Conservation (phyloP, 2,797 vertebrate genomes). For the Hypotaenidia okinawae region DNA sequence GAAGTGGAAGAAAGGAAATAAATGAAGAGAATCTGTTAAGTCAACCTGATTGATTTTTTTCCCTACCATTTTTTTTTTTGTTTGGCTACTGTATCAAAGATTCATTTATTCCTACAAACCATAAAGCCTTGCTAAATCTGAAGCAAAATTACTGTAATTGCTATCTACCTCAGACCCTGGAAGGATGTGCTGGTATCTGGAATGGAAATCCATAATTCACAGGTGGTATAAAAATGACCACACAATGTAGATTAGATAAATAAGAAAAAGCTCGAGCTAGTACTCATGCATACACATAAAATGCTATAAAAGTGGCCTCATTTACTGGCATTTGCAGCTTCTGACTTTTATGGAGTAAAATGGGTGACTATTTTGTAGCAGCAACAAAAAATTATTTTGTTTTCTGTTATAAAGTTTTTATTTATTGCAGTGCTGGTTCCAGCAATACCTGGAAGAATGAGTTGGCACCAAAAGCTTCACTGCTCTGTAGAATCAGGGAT, state of each 20-base stretch:
- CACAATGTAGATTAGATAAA: not conserved
- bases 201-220: slow-evolving; percentile 43
- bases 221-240: not conserved
- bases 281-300: not conserved
- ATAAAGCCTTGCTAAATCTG: slow-evolving; percentile 3
- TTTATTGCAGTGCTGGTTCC: not conserved
- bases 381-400: not conserved
- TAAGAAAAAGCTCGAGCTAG: not conserved
- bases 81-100: slow-evolving; percentile 13
- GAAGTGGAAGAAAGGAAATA: not conserved
- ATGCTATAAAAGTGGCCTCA: not conserved
- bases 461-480: not conserved
- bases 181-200: not conserved
- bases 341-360: not conserved
- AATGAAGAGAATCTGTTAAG: not conserved
- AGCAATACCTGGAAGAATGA: not conserved
- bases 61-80: not conserved
- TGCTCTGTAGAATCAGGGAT: not conserved
- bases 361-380: not conserved
- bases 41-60: not conserved
- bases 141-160: slow-evolving; percentile 39
- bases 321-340: not conserved
- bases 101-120: slow-evolving; percentile 28
- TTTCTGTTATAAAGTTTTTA: not conserved
- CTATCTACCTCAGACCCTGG: not conserved